phyloP scores from a whole-genome alignment of 2,113 vertebrate species.

The Macaca nemestrina region DNA sequence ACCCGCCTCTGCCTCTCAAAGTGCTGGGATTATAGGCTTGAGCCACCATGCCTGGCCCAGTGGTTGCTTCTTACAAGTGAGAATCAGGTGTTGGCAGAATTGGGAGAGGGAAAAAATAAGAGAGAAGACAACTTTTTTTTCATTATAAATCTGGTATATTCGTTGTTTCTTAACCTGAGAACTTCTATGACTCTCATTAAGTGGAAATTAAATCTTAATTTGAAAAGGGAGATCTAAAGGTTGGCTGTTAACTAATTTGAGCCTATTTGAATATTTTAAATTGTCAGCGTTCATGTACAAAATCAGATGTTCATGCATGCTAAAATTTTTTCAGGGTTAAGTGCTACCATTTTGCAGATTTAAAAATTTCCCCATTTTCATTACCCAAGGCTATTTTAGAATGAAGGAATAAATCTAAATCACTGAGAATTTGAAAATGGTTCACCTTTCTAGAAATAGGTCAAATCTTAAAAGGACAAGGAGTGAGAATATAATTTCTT shows the following conservation, averaged over 20 bases:
- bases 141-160: background rate
- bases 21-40: no score
- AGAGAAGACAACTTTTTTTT: background rate
- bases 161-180: slow-evolving; percentile 1
- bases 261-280: background rate
- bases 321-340: background rate
- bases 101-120: background rate
- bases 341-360: slow-evolving; percentile 13
- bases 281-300: background rate
- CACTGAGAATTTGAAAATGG: slow-evolving; percentile 15
- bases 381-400: background rate
- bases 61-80: background rate
- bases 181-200: background rate
- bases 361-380: background rate
- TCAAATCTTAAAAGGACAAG: slow-evolving; percentile 8
- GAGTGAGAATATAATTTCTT: slow-evolving; percentile 4
- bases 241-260: background rate
- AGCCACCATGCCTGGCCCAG: no score
- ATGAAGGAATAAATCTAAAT: slow-evolving; percentile 21
- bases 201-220: background rate
- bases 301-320: background rate
- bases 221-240: background rate
- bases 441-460: background rate
- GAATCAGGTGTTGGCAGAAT: background rate
- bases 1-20: no score